Conservation (phyloP, 92 coral and sea anemone species). For the Montipora capitata region DNA sequence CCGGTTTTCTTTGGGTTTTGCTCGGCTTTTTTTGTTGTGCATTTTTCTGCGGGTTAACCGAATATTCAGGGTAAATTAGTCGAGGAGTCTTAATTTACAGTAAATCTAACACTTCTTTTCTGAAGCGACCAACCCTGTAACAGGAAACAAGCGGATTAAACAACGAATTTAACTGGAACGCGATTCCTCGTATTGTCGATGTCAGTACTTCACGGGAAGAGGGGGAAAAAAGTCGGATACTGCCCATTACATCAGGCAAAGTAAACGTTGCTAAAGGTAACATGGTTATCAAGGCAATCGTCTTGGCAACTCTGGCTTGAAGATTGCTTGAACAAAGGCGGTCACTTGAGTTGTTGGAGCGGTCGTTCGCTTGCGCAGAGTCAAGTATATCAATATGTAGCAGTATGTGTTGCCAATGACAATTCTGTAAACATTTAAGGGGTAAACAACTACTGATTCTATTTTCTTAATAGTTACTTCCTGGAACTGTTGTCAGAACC, state of each 20-base stretch:
- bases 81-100: neutral
- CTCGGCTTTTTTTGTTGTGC: neutral
- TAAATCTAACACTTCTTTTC: neutral
- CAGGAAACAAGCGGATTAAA: slow-evolving; percentile 8
- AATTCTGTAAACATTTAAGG: neutral
- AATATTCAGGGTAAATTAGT: neutral
- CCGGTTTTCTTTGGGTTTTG: too few species aligned
- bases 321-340: neutral
- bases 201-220: too few species aligned
- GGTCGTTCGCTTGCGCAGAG: neutral
- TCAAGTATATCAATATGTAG: neutral
- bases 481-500: neutral
- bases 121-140: neutral
- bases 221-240: neutral
- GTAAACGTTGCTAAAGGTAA: neutral
- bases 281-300: neutral
- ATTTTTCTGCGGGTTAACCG: too few species aligned
- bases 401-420: neutral
- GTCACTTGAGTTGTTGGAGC: neutral
- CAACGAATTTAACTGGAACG: neutral
- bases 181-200: neutral
- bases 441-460: neutral
- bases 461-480: neutral
- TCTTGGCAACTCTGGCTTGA: neutral
- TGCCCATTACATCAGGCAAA: neutral